Evolutionary conservation across 1,140 invertebrate genomes (phyloP).

Genomic region (Hormaphis cornu): DNA sequence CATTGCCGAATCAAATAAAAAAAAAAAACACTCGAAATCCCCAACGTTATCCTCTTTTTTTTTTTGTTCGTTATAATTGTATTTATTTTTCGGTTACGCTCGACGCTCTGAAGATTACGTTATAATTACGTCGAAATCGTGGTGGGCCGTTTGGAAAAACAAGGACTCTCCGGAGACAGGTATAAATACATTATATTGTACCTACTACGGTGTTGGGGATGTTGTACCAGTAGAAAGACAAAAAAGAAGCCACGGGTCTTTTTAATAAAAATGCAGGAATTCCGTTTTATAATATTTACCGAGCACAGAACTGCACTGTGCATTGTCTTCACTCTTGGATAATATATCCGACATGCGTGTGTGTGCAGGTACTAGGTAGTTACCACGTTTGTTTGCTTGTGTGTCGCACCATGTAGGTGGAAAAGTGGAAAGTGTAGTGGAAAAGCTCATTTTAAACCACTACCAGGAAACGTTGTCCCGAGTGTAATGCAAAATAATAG

Average conservation of each 20-base stretch:
- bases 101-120: neutral
- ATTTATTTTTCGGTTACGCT: neutral
- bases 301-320: neutral
- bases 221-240: neutral
- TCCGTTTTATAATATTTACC: conserved; percentile 13
- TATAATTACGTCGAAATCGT: neutral
- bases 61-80: no score
- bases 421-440: no score
- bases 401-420: no score
- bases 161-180: neutral
- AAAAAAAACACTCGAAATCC: no score
- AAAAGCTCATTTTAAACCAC: neutral
- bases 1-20: no score
- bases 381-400: neutral
- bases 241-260: neutral
- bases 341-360: no score
- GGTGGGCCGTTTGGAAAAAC: neutral
- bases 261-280: conserved; percentile 14
- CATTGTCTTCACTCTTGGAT: conserved; percentile 6
- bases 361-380: no score
- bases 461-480: neutral
- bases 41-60: no score
- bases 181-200: no score
- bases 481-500: neutral
- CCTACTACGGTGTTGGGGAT: no score